Conservation (phyloP, 2,888 invertebrate species). For the Cordilura impudica region DNA sequence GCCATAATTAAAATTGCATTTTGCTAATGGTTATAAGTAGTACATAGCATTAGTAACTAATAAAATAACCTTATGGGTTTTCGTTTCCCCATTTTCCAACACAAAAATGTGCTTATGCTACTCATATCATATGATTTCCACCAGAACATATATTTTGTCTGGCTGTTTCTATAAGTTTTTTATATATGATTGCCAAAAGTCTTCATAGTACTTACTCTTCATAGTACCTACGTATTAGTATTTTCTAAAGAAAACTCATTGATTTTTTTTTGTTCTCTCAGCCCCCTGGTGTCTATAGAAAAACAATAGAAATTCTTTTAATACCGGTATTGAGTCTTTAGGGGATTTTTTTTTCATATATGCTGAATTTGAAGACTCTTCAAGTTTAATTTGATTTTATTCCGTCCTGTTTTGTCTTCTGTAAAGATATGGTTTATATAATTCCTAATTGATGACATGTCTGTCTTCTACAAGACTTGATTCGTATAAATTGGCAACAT, state of each 20-base stretch:
- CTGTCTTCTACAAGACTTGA: neutral
- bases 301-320: neutral
- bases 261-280: neutral
- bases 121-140: neutral
- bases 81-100: neutral
- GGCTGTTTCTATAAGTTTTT: neutral
- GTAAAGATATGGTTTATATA: neutral
- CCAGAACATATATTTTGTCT: slow-evolving; percentile 17
- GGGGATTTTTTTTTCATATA: neutral
- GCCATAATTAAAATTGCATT: no score
- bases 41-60: no score
- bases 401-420: neutral
- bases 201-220: no score
- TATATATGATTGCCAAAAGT: neutral
- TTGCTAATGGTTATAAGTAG: no score
- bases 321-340: slow-evolving; percentile 18
- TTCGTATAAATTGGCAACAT: neutral
- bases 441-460: slow-evolving; percentile 7
- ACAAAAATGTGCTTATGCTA: slow-evolving; percentile 7
- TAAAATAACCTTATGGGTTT: no score
- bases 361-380: no score
- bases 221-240: no score
- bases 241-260: neutral
- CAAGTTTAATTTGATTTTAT: neutral
- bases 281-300: neutral